Conservation (phyloP, 2,113 vertebrate genomes). For the Crotalus viridis region DNA sequence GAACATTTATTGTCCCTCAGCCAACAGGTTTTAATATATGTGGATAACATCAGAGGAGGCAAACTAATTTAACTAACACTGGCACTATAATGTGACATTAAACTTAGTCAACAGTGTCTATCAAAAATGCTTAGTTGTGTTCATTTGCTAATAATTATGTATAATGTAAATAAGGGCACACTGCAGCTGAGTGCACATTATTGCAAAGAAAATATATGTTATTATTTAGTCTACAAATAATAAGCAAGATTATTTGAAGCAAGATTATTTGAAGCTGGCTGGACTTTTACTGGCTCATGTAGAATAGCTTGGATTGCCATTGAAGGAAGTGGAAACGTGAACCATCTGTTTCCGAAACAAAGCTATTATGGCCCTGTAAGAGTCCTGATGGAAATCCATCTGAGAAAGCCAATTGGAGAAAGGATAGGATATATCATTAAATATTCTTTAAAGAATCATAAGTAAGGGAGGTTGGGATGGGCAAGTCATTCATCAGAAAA, state of each 20-base stretch:
- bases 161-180: neutral
- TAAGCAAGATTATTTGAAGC: neutral
- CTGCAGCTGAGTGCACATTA: neutral
- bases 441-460: neutral
- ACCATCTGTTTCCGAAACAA: neutral
- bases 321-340: neutral
- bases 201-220: neutral
- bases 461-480: neutral
- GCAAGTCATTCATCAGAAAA: neutral
- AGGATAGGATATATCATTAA: neutral
- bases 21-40: neutral
- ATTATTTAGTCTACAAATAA: neutral
- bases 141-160: slow-evolving; percentile 16
- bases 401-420: neutral
- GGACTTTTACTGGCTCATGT: neutral
- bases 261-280: neutral
- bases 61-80: neutral
- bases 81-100: neutral
- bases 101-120: neutral
- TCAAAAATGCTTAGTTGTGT: neutral
- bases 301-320: neutral
- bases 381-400: neutral
- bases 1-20: neutral
- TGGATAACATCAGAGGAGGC: neutral
- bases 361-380: neutral